Conservation (phyloP, 1,140 invertebrate species). For the Caerostris extrusa region DNA sequence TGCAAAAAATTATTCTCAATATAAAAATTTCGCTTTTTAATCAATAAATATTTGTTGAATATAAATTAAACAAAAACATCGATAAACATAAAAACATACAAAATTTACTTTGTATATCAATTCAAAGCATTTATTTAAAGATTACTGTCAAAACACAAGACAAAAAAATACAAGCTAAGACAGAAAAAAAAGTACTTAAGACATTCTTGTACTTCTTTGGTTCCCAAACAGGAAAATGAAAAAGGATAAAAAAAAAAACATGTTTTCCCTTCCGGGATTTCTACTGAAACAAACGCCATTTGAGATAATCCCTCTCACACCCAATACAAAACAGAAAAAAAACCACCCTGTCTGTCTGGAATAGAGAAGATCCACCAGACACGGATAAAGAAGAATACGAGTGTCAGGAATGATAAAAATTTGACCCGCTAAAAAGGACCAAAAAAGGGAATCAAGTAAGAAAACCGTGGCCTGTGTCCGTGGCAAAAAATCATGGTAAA, state of each 20-base stretch:
- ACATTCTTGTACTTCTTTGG: too few relatives aligned
- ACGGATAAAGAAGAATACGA: background rate
- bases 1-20: too few relatives aligned
- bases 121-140: too few relatives aligned
- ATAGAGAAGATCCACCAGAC: background rate
- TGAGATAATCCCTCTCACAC: background rate
- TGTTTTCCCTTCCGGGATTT: background rate
- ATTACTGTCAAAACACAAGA: too few relatives aligned
- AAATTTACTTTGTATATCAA: too few relatives aligned
- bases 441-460: background rate
- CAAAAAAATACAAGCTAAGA: too few relatives aligned
- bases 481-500: background rate
- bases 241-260: background rate
- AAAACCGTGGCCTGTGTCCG: background rate
- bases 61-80: too few relatives aligned
- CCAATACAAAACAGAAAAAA: background rate
- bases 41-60: too few relatives aligned
- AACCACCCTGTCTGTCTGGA: background rate
- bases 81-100: too few relatives aligned
- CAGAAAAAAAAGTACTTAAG: too few relatives aligned
- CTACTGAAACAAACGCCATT: background rate
- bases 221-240: background rate
- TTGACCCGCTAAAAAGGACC: background rate
- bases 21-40: too few relatives aligned
- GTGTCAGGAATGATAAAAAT: background rate